Conservation (phyloP, 2,113 vertebrate species). For the Myotis davidii region DNA sequence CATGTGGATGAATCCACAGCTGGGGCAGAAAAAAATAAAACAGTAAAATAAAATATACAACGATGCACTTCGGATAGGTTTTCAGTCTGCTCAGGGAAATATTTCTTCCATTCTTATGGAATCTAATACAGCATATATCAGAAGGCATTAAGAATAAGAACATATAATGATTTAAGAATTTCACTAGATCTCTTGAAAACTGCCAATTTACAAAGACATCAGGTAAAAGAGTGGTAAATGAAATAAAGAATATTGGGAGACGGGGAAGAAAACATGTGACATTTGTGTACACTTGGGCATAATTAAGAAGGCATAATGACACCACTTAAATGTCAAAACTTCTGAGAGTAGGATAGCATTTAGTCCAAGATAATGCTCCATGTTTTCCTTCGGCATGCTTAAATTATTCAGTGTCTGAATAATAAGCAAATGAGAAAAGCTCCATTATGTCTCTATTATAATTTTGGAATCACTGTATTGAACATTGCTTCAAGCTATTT, state of each 20-base stretch:
- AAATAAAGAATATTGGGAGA: neutral
- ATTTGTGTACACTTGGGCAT: neutral
- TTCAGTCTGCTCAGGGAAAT: neutral
- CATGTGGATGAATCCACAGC: neutral
- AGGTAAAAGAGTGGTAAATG: neutral
- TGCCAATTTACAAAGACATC: neutral
- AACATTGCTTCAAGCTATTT: neutral
- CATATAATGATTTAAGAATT: conserved; percentile 3
- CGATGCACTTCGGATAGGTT: neutral
- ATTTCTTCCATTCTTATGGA: conserved; percentile 2
- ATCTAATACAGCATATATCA: conserved; percentile 24
- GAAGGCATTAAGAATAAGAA: conserved; percentile 3
- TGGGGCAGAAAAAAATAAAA: neutral
- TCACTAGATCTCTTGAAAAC: neutral
- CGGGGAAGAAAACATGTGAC: neutral
- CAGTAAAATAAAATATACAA: neutral
- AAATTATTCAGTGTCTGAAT: neutral
- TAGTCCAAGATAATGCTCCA: neutral
- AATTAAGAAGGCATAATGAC: neutral
- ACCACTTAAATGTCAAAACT: neutral
- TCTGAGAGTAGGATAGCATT: neutral
- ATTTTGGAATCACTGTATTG: neutral
- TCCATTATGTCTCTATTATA: neutral
- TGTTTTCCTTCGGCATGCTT: neutral
- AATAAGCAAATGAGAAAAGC: neutral